These are phyloP conservation scores for Myathropa florea DNA, from an alignment of 2,888 invertebrate genomes.

Conservation along the genomic window DNA sequence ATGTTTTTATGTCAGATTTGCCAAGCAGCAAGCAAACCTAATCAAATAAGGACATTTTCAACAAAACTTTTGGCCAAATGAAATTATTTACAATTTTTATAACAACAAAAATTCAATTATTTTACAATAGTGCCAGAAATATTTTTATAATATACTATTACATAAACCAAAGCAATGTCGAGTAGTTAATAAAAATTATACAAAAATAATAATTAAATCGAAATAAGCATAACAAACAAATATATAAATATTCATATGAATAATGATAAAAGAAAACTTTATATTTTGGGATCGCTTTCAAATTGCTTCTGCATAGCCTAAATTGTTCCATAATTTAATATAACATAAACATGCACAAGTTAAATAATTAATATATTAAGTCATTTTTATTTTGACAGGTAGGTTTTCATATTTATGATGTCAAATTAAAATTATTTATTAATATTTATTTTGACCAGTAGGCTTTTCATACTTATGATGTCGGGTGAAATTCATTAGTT, in stretches of 20 bases:
- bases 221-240: background rate
- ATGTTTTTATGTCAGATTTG: conserved; percentile 51
- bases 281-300: conserved; percentile 51
- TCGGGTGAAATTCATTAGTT: too few relatives aligned
- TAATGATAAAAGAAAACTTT: conserved; percentile 14
- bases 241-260: conserved; percentile 9
- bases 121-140: conserved; percentile 81
- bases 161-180: conserved; percentile 51
- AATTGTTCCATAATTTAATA: conserved; percentile 18
- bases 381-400: conserved; percentile 19
- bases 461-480: too few relatives aligned
- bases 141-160: conserved; percentile 75
- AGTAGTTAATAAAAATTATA: conserved; percentile 68
- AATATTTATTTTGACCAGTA: background rate
- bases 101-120: conserved; percentile 73
- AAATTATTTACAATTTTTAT: conserved; percentile 23
- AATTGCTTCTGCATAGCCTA: conserved; percentile 2
- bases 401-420: background rate
- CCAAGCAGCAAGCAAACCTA: conserved; percentile 37
- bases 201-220: conserved; percentile 71
- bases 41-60: conserved; percentile 31
- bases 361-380: background rate
- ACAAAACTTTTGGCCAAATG: background rate
- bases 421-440: background rate
- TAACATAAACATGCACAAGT: background rate